Conservation (phyloP, 2,888 invertebrate genomes). For the Hypena proboscidalis region DNA sequence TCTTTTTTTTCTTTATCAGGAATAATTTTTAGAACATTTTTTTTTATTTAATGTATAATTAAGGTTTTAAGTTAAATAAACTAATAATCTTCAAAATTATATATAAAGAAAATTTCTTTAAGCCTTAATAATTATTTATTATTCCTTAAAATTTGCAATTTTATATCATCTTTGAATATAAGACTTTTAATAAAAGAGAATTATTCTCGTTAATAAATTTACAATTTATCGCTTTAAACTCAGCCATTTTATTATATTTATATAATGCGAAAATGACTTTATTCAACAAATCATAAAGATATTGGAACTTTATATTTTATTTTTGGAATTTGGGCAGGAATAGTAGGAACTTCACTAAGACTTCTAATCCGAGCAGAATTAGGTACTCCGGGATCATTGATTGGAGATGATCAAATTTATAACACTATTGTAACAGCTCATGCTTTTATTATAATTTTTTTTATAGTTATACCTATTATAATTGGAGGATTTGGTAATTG, state of each 20-base stretch:
- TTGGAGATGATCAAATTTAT: slow-evolving; percentile 91
- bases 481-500: slow-evolving; percentile 95
- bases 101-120: slow-evolving; percentile 83
- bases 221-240: slow-evolving; percentile 86
- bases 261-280: slow-evolving; percentile 87
- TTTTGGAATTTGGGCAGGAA: slow-evolving; percentile 88
- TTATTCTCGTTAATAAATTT: slow-evolving; percentile 86
- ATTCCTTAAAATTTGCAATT: slow-evolving; percentile 86
- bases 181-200: slow-evolving; percentile 81
- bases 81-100: slow-evolving; percentile 88
- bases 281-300: slow-evolving; percentile 91
- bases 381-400: slow-evolving; percentile 87
- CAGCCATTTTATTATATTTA: slow-evolving; percentile 85
- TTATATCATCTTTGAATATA: slow-evolving; percentile 85
- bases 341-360: slow-evolving; percentile 89
- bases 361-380: slow-evolving; percentile 90
- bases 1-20: slow-evolving; percentile 58
- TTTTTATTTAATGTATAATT: too few relatives aligned
- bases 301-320: slow-evolving; percentile 91
- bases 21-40: slow-evolving; percentile 66
- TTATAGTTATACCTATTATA: slow-evolving; percentile 90
- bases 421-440: slow-evolving; percentile 92
- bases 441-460: slow-evolving; percentile 94
- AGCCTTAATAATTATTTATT: slow-evolving; percentile 80
- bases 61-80: slow-evolving; percentile 87